Percentiles rank a stretch among this genome's conserved stretches.
phyloP scores from a whole-genome alignment of 1,140 invertebrate genomes.

The Eubasilissa regina region DNA sequence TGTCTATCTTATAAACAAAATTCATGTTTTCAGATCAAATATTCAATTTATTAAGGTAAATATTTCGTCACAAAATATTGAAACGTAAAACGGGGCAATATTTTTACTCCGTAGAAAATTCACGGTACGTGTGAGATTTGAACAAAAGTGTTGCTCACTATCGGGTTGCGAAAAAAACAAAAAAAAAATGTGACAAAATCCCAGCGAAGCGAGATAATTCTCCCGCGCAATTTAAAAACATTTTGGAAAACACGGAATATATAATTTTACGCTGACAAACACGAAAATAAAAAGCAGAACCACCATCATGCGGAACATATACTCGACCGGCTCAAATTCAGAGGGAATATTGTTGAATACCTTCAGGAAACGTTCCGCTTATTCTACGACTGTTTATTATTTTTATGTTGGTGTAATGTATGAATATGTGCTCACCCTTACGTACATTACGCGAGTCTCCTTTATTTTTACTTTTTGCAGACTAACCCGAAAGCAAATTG shows the following conservation, averaged over 20 bases:
- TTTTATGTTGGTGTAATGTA: too few species aligned
- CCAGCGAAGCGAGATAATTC: not conserved
- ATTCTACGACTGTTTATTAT: conserved; percentile 17
- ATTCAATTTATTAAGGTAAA: too few species aligned
- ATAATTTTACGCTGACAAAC: conserved; percentile 29
- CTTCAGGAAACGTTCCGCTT: conserved; percentile 5
- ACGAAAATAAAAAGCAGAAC: not conserved
- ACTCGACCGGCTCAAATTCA: not conserved
- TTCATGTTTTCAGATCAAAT: too few species aligned
- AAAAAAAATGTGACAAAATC: conserved; percentile 2
- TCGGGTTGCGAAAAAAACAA: not conserved
- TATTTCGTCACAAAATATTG: too few species aligned
- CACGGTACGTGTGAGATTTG: too few species aligned
- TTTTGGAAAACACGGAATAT: conserved; percentile 18
- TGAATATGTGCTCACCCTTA: not conserved
- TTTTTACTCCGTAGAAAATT: too few species aligned
- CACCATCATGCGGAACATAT: not conserved
- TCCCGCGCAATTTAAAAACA: not conserved
- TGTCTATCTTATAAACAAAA: too few species aligned
- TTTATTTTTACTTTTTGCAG: not conserved
- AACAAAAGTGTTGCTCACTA: too few species aligned
- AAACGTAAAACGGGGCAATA: too few species aligned
- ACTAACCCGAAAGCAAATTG: not conserved
- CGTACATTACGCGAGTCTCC: too few species aligned
- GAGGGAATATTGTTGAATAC: not conserved